A percentile compares a stretch with the other conserved stretches of the same genome.
These are phyloP conservation scores for Parauchenoglanis punctatus DNA, from an alignment of 2,797 vertebrate genomes.

Conservation along the genomic window DNA sequence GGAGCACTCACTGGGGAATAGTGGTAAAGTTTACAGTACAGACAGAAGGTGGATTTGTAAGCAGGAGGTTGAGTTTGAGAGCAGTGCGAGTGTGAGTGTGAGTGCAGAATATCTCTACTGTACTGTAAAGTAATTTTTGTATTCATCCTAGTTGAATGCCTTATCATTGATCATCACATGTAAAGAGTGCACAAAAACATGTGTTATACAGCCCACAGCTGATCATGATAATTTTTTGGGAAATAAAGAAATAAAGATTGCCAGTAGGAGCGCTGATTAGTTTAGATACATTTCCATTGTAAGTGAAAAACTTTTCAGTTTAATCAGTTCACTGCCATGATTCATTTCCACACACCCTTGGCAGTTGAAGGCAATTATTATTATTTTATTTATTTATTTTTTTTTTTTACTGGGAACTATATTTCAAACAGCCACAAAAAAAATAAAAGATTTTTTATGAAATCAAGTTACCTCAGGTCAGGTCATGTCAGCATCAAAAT, in stretches of 20 bases:
- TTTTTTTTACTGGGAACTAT: not conserved
- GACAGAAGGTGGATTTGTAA: constrained; percentile 66
- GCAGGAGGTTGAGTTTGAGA: constrained; percentile 44
- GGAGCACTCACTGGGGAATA: constrained; percentile 69
- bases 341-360: constrained; percentile 23
- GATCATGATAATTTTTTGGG: not conserved
- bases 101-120: not conserved
- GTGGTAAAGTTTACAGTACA: constrained; percentile 59
- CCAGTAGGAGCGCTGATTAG: constrained; percentile 15
- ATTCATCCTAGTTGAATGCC: constrained; percentile 13
- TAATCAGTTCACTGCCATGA: constrained; percentile 31
- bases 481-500: not conserved
- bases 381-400: not conserved
- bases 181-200: not conserved
- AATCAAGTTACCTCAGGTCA: not conserved
- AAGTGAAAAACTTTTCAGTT: constrained; percentile 30
- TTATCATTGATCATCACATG: not conserved
- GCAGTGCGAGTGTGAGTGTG: not conserved
- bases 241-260: not conserved
- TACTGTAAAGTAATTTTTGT: constrained; percentile 15
- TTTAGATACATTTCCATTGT: constrained; percentile 35
- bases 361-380: constrained; percentile 5
- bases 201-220: not conserved
- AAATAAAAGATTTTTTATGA: not conserved
- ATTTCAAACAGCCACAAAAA: not conserved